Evolutionary conservation across 2,888 invertebrate genomes (phyloP), one percentile per base, ranked within the genome.

Genomic region (Germaria angustata): DNA sequence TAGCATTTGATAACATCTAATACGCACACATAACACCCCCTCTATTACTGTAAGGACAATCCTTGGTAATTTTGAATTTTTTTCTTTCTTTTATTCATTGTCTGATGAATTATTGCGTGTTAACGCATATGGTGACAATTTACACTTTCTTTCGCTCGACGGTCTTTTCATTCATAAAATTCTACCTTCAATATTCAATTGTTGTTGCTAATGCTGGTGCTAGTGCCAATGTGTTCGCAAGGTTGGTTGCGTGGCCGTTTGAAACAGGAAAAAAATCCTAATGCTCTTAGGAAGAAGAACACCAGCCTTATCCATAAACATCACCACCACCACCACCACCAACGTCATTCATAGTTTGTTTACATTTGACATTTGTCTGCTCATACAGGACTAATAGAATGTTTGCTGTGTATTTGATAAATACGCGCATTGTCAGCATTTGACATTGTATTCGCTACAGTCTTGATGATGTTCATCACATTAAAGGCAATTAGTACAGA

Each of bases 61-160:
- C 86, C 85, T 87, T 90, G 90, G 88, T 90, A 90, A 91, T 91
- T 90, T 90, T 89, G 90, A 89, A 88, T 46, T 41, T 24, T 53
- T 34, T 13, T 22, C 20, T 44, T 24, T 57, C 15, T 32, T 32
- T 36, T 66, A 2, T 49, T 5, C 20, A 89, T 89, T 89, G 89
- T 88, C 89, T 90, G 90, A 90, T 91, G 89, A 91, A 88, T 91
- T 91, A 91, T 91, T 91, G 90, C 90, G 90, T 91, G 90, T 91
- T 91, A 90, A 90, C 90, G 91, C 91, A 91, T 91, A 91, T 91
- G 91, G 90, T 90, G 90, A 90, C 88, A 90, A 90, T 90, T 90
- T 87, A 75, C 85, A 81, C 75, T 81, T 81, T 79, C 82, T 61
- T 80, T 73, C 46, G 20, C n/a, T 34, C 22, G 51, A 24, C 1